Conservation (phyloP, 1,140 invertebrate genomes). For the Bathynomus jamesi region DNA sequence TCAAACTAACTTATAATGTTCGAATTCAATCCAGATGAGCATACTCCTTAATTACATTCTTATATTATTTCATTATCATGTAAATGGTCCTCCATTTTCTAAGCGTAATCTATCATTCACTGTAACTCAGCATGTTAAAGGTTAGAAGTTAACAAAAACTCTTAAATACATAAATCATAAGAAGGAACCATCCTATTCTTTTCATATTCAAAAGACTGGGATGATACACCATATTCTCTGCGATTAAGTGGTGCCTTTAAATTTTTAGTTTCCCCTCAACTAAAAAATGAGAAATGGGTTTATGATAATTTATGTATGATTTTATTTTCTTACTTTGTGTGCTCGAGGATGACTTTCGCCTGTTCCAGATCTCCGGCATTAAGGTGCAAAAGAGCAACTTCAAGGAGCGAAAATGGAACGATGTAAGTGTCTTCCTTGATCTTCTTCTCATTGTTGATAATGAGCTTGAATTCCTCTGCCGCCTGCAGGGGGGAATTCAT, state of each 20-base stretch:
- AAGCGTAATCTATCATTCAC: too few species aligned
- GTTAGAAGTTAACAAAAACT: neutral
- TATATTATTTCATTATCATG: too few species aligned
- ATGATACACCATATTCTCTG: neutral
- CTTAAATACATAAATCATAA: neutral
- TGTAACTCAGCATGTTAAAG: neutral
- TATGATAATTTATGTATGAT: neutral
- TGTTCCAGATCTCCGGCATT: slow-evolving; percentile 56
- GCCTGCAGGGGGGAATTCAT: slow-evolving; percentile 63
- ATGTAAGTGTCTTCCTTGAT: slow-evolving; percentile 77
- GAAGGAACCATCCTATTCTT: neutral
- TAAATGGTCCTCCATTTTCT: too few species aligned
- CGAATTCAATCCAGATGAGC: too few species aligned
- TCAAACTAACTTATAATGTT: too few species aligned
- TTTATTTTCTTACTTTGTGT: slow-evolving; percentile 64
- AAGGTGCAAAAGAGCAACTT: slow-evolving; percentile 70
- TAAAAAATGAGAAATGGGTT: too few species aligned
- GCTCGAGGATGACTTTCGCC: slow-evolving; percentile 65
- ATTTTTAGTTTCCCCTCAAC: too few species aligned
- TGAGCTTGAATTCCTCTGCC: slow-evolving; percentile 63
- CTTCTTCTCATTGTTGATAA: slow-evolving; percentile 62
- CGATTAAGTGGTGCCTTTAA: too few species aligned
- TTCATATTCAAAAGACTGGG: neutral
- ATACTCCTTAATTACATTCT: too few species aligned
- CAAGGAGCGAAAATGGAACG: slow-evolving; percentile 75